Conservation (phyloP, 2,113 vertebrate genomes). For the Salvator merianae region DNA sequence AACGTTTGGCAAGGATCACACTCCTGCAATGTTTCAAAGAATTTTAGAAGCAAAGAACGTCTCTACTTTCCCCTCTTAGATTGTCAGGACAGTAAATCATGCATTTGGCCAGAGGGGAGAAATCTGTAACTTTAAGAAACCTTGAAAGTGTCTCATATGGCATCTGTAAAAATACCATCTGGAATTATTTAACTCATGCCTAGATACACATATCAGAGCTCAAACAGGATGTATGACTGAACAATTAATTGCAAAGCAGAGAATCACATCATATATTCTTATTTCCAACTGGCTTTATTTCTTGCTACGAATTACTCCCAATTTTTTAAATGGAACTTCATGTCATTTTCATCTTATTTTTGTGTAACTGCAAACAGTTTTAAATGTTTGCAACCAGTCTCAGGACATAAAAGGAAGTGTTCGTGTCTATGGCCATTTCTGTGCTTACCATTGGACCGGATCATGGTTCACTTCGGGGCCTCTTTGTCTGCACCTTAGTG, state of each 20-base stretch:
- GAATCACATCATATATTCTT: constrained; percentile 1
- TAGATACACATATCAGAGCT: constrained; percentile 46
- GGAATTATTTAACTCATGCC: constrained; percentile 52
- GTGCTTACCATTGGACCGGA: no score
- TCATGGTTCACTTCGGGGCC: no score
- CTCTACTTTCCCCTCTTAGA: constrained; percentile 62
- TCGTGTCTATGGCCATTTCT: neutral
- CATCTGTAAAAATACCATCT: constrained; percentile 53
- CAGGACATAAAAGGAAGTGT: neutral
- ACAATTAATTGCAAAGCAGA: constrained; percentile 35
- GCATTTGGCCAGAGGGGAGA: constrained; percentile 41
- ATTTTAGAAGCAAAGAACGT: constrained; percentile 59
- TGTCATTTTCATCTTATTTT: neutral
- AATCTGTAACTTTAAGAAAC: constrained; percentile 51
- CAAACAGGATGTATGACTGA: constrained; percentile 32
- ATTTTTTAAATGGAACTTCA: constrained; percentile 19
- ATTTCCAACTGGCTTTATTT: constrained; percentile 34
- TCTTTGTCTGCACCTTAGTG: no score
- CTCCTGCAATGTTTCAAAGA: constrained; percentile 51
- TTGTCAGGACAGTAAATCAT: constrained; percentile 66
- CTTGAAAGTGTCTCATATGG: constrained; percentile 36
- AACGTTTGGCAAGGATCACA: constrained; percentile 21
- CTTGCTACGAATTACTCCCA: constrained; percentile 2
- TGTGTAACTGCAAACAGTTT: constrained; percentile 10
- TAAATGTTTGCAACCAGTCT: constrained; percentile 2